Base-by-base conservation (phyloP, 92 coral and sea anemone species). In the Phenganax subtilis region DNA sequence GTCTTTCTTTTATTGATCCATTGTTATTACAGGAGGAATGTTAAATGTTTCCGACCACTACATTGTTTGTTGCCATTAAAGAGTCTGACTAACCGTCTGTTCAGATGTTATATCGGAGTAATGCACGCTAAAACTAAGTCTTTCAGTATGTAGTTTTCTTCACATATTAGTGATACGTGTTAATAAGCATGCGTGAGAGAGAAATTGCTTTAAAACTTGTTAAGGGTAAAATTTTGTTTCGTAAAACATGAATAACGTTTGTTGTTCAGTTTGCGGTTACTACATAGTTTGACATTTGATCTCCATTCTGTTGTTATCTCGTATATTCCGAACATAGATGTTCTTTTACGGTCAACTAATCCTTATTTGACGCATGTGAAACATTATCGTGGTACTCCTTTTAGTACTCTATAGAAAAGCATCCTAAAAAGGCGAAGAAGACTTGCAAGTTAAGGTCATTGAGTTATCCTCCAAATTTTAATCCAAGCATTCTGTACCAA, bases 281-380 rank as follows among this genome's bases (percentile, higher is more conserved):
- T 68, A 6, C 73, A 68, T 17, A 20, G 47, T 30, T 37, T 68
- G 73, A 68, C 73, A 30, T 68, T 68, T 68, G 73, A 68, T 53
- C 73, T 29, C 17, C 6, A 66, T 6, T 9, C 12, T 7, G 12
- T 30, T 29, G 15, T 29, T 68, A n/a, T 30, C 10, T 4, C 0
- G 73, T 12, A 68, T 30, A 27, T n/a, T n/a, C 7, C 6, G 47
- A 10, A 0, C 53, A 11, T 0, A 12, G 7, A 30, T 30, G 67
- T 61, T 30, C 73, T 68, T 68, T 68, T 68, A 68, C 47, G 73
- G 73, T 30, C 31, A 68, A 8, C 10, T 30, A 30, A 10, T 68
- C 73, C 73, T 30, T 68, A 68, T 68, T 37, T 68, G 73, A 68
- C 1, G 73, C 54, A 61, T 28, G 47, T 37, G 8, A 61, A 61